Conservation (phyloP, 2,113 vertebrate genomes). For the Pyrgilauda ruficollis region DNA sequence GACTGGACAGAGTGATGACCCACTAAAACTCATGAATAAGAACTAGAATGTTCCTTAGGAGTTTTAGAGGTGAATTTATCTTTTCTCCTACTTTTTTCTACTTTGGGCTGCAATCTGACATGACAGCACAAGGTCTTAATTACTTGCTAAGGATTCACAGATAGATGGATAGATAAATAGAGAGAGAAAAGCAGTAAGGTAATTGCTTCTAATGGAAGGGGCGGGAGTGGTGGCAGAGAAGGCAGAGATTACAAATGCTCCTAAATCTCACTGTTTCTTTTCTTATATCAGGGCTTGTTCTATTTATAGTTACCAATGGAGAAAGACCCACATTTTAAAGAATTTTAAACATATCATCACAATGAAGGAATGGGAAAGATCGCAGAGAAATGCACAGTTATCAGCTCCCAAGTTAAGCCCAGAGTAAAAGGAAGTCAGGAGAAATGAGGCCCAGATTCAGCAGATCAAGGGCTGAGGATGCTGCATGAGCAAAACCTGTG, state of each 20-base stretch:
- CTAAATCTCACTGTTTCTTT: constrained; percentile 1
- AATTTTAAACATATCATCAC: not conserved
- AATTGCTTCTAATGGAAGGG: not conserved
- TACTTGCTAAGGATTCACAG: not conserved
- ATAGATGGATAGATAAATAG: not conserved
- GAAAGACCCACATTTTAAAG: not conserved
- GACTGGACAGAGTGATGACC: not conserved
- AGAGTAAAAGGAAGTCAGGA: not conserved
- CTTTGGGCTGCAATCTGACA: not conserved
- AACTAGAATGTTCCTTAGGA: not conserved
- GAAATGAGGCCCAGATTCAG: not conserved
- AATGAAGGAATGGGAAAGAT: not conserved
- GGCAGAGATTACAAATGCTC: constrained; percentile 8
- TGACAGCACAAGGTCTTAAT: not conserved
- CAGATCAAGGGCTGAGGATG: not conserved
- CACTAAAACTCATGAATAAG: not conserved
- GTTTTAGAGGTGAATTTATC: not conserved
- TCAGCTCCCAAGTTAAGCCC: not conserved
- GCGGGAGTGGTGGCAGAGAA: not conserved
- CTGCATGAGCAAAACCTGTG: not conserved
- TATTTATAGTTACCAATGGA: not conserved
- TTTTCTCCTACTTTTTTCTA: not conserved
- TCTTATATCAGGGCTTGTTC: not conserved
- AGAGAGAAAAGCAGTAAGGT: not conserved
- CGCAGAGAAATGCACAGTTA: not conserved